Evolutionary conservation across 2,797 vertebrate genomes (phyloP).

Genomic region (Tenualosa ilisha): DNA sequence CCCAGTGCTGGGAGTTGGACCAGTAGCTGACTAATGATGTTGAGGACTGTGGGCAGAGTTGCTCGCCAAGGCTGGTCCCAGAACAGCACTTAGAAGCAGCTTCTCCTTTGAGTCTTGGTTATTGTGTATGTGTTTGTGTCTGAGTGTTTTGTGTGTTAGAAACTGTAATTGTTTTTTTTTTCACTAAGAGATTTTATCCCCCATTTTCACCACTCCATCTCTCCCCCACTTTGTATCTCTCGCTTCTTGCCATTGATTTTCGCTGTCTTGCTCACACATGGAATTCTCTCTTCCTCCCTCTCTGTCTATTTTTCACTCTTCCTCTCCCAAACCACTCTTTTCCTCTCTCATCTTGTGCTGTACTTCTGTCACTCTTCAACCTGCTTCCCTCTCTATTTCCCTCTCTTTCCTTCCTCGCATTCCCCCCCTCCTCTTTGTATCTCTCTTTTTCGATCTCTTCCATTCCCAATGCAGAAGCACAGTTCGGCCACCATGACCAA

Average conservation of each 20-base stretch:
- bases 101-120: slow-evolving; percentile 13
- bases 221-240: not conserved
- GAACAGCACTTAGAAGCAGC: slow-evolving; percentile 7
- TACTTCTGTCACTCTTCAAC: not conserved
- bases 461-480: slow-evolving; percentile 76
- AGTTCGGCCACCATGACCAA: slow-evolving; percentile 83
- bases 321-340: not conserved
- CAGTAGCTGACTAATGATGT: not conserved
- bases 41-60: not conserved
- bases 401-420: not conserved
- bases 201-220: not conserved
- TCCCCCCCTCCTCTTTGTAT: not conserved
- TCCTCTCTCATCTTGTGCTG: not conserved
- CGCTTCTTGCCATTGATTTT: not conserved
- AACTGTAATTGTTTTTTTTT: not conserved
- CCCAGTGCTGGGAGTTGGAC: slow-evolving; percentile 8
- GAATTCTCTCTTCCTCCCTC: not conserved
- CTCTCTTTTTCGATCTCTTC: not conserved
- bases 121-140: not conserved
- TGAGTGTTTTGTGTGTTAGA: not conserved
- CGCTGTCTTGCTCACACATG: not conserved
- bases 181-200: not conserved
- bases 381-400: not conserved
- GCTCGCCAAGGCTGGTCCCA: not conserved
- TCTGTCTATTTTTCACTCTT: not conserved